These are phyloP conservation scores for Drosophila melanosoma DNA, from an alignment of 2,888 invertebrate genomes.

Conservation along the genomic window DNA sequence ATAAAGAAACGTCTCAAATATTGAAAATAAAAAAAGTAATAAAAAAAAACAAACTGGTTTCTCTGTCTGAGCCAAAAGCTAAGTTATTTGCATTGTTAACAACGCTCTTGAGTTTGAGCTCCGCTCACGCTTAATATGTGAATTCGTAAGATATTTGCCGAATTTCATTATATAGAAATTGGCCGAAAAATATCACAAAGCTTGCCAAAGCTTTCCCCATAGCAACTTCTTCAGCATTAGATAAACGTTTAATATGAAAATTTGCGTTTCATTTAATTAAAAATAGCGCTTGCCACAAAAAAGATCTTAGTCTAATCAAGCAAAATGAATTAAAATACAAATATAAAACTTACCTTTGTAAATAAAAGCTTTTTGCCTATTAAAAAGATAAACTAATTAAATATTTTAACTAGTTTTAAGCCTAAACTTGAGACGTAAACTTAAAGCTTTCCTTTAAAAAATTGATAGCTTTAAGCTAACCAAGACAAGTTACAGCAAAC, in stretches of 20 bases:
- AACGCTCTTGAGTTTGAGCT: slow-evolving; percentile 10
- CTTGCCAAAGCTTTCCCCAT: not conserved
- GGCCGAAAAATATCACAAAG: slow-evolving; percentile 11
- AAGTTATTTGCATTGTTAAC: slow-evolving; percentile 52
- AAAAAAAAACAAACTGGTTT: slow-evolving; percentile 44
- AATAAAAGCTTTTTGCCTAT: not conserved
- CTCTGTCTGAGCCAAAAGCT: slow-evolving; percentile 29
- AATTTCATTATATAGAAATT: slow-evolving; percentile 35
- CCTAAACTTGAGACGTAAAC: not conserved
- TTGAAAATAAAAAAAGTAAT: not conserved
- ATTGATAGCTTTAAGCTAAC: not conserved
- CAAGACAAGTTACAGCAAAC: not conserved
- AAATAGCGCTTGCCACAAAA: no score
- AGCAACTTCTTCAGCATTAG: not conserved
- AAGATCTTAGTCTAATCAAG: not conserved
- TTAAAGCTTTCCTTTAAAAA: not conserved
- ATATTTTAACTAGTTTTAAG: not conserved
- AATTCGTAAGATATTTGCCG: slow-evolving; percentile 1
- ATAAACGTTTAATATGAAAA: not conserved
- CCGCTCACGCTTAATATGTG: slow-evolving; percentile 2
- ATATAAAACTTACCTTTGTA: not conserved
- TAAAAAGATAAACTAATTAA: not conserved
- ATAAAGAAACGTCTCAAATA: slow-evolving; percentile 13
- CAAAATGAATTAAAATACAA: no score
- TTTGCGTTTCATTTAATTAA: not conserved